A percentile compares a stretch with the other conserved stretches of the same genome.
Conservation (phyloP, 37 sponge, comb jelly and placozoan genomes). For the Haliclona indistincta region DNA sequence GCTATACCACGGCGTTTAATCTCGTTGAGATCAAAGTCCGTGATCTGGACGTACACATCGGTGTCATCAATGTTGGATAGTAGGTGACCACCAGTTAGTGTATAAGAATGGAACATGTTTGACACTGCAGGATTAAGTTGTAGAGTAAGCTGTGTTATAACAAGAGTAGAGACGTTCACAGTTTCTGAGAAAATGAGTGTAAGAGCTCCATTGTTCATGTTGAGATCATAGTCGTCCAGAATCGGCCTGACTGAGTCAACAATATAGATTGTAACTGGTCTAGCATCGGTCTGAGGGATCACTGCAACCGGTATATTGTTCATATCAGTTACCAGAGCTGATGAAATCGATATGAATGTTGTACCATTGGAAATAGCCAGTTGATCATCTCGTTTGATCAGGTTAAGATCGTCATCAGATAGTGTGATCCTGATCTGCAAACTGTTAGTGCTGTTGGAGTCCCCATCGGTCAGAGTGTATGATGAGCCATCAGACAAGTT, state of each 20-base stretch:
- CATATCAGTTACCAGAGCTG: conserved; percentile 71
- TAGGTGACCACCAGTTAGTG: conserved; percentile 49
- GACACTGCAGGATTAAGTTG: conserved; percentile 44
- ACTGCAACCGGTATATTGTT: conserved; percentile 54
- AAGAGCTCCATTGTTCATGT: conserved; percentile 69
- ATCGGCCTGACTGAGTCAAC: conserved; percentile 59
- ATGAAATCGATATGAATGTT: conserved; percentile 60
- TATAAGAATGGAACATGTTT: conserved; percentile 42
- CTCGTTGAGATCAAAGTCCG: conserved; percentile 66
- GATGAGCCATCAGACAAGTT: conserved; percentile 16
- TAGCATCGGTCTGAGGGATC: conserved; percentile 38
- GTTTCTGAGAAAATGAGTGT: conserved; percentile 72
- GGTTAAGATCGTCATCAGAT: conserved; percentile 58
- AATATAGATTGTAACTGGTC: conserved; percentile 27
- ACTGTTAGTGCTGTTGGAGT: conserved; percentile 64
- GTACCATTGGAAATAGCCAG: conserved; percentile 50
- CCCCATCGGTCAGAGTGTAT: conserved; percentile 63
- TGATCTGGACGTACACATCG: conserved; percentile 42
- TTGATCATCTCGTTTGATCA: conserved; percentile 66
- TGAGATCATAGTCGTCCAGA: conserved; percentile 58
- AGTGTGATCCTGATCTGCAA: conserved; percentile 48
- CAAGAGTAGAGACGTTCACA: conserved; percentile 61
- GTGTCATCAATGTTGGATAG: conserved; percentile 36
- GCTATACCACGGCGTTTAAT: conserved; percentile 79
- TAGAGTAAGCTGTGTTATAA: conserved; percentile 50